phyloP scores from a whole-genome alignment of 2,888 invertebrate species.

The Gerris lacustris region DNA sequence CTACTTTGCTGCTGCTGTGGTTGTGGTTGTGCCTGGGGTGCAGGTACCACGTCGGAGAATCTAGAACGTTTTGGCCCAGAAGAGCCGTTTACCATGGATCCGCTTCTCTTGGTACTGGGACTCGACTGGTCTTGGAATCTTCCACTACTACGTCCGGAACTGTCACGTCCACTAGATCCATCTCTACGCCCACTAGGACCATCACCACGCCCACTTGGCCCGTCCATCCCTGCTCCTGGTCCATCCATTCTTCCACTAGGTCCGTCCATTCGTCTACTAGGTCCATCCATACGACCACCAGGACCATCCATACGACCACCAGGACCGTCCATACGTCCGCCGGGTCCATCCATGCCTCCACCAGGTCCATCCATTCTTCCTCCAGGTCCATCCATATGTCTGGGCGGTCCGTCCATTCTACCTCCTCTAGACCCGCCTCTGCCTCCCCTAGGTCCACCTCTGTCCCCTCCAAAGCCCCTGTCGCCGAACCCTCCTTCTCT shows the following conservation, averaged over 20 bases:
- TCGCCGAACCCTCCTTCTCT: conserved; percentile 8
- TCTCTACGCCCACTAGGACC: conserved; percentile 15
- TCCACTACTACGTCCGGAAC: conserved; percentile 8
- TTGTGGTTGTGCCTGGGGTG: background rate
- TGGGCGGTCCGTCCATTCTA: conserved; percentile 9
- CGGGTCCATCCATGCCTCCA: conserved; percentile 4
- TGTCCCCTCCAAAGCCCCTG: conserved; percentile 11
- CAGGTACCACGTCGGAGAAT: background rate
- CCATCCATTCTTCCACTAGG: conserved; percentile 1
- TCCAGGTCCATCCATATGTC: conserved; percentile 9
- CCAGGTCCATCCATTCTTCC: conserved; percentile 13
- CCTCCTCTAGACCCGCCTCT: conserved; percentile 11
- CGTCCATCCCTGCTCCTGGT: conserved; percentile 12
- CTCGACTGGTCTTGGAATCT: conserved; percentile 6
- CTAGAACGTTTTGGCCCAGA: background rate
- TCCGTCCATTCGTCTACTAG: background rate
- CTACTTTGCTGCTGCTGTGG: background rate
- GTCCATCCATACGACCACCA: background rate
- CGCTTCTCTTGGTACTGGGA: background rate
- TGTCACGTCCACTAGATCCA: conserved; percentile 5
- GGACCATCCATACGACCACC: background rate
- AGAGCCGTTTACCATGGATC: background rate
- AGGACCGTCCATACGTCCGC: conserved; percentile 4
- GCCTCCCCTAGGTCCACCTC: background rate
- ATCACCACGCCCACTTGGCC: conserved; percentile 11